Evolutionary conservation across 2,797 vertebrate genomes (phyloP), one percentile per base, ranked within the genome.

Genomic region (Pitangus sulphuratus): DNA sequence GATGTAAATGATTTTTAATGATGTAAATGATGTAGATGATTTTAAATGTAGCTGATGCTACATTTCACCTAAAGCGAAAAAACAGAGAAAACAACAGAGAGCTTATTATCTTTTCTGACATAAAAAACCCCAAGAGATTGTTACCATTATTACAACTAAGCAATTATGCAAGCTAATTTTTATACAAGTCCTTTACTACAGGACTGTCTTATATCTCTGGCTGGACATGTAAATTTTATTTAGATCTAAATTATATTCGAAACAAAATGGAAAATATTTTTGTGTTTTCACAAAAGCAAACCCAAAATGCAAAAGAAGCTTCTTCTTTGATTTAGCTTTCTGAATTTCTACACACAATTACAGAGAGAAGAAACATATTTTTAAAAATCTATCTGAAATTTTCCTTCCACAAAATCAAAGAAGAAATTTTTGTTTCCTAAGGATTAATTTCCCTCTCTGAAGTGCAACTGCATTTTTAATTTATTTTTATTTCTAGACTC

Each of bases 281-380:
- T 74, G 11, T 61, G 61, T 39, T 93, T 88, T 92, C 75, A 87
- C 47, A 87, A 87, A 94, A 91, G 66, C 37, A 93, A 93, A 51
- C 22, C 17, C 50, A 78, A 90, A 88, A 76, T 25, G 5, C 33
- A 79, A 87, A 72, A 56, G 13, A 48, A 76, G 30, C 5, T 70
- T 79, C 45, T 79, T 61, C 50, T 10, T 57, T 47, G 20, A 60
- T 84, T 60, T 25, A 90, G 30, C 35, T 86, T 81, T 81, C 54
- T 64, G 3, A 51, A 81, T 78, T 86, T 84, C 44, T 74, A 60
- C 8, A 82, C 26, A 90, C 6, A 68, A 74, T 66, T 87, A 58
- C 28, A 75, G 17, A 22, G 22, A 78, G 47, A 94, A 58, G 9
- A 88, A 90, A 56, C 15, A 65, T 21, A 42, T 39, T 81, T 45